Conservation (phyloP, 2,797 vertebrate genomes). For the Tenualosa ilisha region DNA sequence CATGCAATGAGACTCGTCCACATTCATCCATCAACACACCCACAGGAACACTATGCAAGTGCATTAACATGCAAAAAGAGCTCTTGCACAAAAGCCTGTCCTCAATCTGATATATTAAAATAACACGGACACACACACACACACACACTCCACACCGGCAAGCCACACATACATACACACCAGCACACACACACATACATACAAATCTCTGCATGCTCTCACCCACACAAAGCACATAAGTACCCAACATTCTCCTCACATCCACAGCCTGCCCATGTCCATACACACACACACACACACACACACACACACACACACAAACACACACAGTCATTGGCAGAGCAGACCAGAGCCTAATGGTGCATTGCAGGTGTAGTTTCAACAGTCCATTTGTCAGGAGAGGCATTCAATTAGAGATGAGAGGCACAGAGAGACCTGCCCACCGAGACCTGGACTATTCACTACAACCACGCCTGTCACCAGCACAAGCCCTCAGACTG, state of each 20-base stretch:
- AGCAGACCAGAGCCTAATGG: slow-evolving; percentile 59
- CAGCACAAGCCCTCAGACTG: background rate
- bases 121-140: slow-evolving; percentile 16
- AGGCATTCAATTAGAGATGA: slow-evolving; percentile 66
- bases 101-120: slow-evolving; percentile 14
- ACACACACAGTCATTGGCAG: slow-evolving; percentile 50
- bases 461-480: background rate
- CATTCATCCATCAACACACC: slow-evolving; percentile 13
- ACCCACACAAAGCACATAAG: slow-evolving; percentile 16
- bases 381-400: slow-evolving; percentile 69
- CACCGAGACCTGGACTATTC: background rate
- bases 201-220: slow-evolving; percentile 16
- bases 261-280: background rate
- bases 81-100: slow-evolving; percentile 18
- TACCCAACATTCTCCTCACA: slow-evolving; percentile 2
- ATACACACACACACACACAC: slow-evolving; percentile 35
- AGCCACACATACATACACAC: slow-evolving; percentile 2
- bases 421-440: slow-evolving; percentile 44
- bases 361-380: slow-evolving; percentile 69
- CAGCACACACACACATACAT: slow-evolving; percentile 5
- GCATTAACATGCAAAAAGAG: slow-evolving; percentile 16
- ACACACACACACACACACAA: slow-evolving; percentile 31
- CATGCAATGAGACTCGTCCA: background rate
- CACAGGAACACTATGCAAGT: slow-evolving; percentile 6
- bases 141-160: background rate